These are phyloP conservation scores for Bathybates hornii DNA, from an alignment of 2,113 vertebrate genomes.

Conservation along the genomic window DNA sequence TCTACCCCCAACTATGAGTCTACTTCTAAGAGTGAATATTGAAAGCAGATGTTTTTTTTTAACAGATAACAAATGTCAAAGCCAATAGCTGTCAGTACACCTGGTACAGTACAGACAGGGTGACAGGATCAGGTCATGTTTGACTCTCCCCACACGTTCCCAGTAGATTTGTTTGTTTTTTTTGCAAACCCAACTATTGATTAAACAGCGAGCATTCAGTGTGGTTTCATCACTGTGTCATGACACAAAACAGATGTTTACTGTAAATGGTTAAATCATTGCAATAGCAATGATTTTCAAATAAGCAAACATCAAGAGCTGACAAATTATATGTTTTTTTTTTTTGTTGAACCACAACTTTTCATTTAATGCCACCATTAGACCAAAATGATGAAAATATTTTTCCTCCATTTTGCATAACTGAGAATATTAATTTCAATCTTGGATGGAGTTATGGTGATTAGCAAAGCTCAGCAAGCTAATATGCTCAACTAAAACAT, in stretches of 20 bases:
- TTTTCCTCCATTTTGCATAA: not conserved
- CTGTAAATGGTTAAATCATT: not conserved
- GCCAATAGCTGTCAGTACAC: conserved; percentile 58
- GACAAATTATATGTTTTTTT: not conserved
- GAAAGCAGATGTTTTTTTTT: conserved; percentile 69
- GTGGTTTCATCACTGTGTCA: not conserved
- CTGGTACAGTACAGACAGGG: conserved; percentile 63
- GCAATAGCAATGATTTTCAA: not conserved
- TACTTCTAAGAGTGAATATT: conserved; percentile 46
- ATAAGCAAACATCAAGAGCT: not conserved
- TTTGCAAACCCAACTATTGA: not conserved
- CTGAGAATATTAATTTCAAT: not conserved
- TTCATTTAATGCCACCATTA: not conserved
- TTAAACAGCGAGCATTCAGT: not conserved
- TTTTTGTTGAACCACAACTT: not conserved
- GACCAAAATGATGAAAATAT: not conserved
- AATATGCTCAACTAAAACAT: not conserved
- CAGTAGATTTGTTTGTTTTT: not conserved
- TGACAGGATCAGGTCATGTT: conserved; percentile 22
- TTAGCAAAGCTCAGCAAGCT: not conserved
- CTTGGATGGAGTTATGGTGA: not conserved
- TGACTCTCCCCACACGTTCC: not conserved
- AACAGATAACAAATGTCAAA: conserved; percentile 73
- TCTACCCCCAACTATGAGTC: conserved; percentile 36
- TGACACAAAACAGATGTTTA: conserved; percentile 9